Evolutionary conservation across 2,888 invertebrate genomes (phyloP), one percentile per base, ranked within the genome.

Genomic region (Drosophila koepferae): DNA sequence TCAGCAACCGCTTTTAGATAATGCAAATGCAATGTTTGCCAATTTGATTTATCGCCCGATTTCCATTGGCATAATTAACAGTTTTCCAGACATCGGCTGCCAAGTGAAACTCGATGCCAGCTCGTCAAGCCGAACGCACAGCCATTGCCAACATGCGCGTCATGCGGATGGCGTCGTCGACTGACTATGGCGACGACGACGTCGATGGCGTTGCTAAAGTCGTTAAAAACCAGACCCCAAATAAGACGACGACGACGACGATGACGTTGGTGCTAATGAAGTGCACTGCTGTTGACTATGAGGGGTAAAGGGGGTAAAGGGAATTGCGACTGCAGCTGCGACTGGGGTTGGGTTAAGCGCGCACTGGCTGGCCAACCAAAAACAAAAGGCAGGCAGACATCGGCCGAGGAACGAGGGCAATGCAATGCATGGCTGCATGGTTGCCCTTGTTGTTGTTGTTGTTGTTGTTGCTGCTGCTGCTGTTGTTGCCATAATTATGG

Each of bases 401-500:
- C 51, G 46, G 59, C 34, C 61, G 63, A 51, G 64, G 59, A 64
- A 61, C 62, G 82, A 56, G 74, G 72, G 74, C 71, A 87, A 74
- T 73, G 72, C 72, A 75, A 72, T 81, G 85, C 85, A 77, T 86
- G 89, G 80, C 75, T 70, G 85, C 53, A 31, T 72, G 63, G 63
- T 63, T 55, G 56, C 34, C 31, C 28, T 28, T 28, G 43, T 5
- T 56, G 63, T 51, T 51, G 63, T 16, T 56, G 63, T 51, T 51
- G 69, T 53, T 63, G 63, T 16, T 51, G 60, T 34, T 31, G 54
- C 3, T 56, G 63, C 34, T 46, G 70, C 56, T 64, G 64, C n/a
- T 72, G 69, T 53, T 71, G 89, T 79, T 84, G 86, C 90, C 88
- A 88, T 88, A 88, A 88, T 88, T 88, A 88, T 88, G 90, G 88